Conservation (phyloP, 2,888 invertebrate genomes). For the Dolichomitus sp. region DNA sequence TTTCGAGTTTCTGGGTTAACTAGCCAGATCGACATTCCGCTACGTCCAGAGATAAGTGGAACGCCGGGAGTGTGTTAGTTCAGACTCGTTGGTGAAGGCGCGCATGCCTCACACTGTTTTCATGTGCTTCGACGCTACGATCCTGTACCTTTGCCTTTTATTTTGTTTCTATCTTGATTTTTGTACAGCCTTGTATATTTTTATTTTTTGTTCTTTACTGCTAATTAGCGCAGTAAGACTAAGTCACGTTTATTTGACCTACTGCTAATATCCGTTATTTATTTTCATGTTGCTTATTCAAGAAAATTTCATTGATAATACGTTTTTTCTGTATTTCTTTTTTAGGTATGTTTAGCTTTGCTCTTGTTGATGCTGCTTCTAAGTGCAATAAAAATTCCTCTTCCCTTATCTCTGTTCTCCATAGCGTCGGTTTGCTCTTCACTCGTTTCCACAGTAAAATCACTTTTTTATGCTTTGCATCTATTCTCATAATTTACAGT, state of each 20-base stretch:
- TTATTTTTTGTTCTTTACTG: not conserved
- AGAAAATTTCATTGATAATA: not conserved
- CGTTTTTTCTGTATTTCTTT: not conserved
- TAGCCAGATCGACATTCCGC: slow-evolving; percentile 75
- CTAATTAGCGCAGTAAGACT: not conserved
- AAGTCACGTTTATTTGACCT: not conserved
- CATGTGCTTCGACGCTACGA: slow-evolving; percentile 51
- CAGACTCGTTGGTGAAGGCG: slow-evolving; percentile 55
- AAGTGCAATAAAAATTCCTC: slow-evolving; percentile 21
- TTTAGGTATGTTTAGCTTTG: slow-evolving; percentile 4
- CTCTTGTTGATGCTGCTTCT: not conserved
- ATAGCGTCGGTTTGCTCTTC: not conserved
- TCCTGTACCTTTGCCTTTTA: slow-evolving; percentile 30
- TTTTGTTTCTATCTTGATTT: slow-evolving; percentile 17
- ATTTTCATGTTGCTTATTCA: not conserved
- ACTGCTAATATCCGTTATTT: not conserved
- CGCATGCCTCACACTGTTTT: slow-evolving; percentile 46
- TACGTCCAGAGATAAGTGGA: slow-evolving; percentile 78
- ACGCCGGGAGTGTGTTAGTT: slow-evolving; percentile 72
- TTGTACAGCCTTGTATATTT: not conserved
- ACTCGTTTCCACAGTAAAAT: not conserved
- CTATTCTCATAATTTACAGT: not conserved
- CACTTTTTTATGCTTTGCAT: slow-evolving; percentile 24
- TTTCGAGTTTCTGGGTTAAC: slow-evolving; percentile 77
- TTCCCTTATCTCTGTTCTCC: slow-evolving; percentile 12